Base-by-base conservation (phyloP, 2,797 vertebrate species). In the Valencia hispanica region DNA sequence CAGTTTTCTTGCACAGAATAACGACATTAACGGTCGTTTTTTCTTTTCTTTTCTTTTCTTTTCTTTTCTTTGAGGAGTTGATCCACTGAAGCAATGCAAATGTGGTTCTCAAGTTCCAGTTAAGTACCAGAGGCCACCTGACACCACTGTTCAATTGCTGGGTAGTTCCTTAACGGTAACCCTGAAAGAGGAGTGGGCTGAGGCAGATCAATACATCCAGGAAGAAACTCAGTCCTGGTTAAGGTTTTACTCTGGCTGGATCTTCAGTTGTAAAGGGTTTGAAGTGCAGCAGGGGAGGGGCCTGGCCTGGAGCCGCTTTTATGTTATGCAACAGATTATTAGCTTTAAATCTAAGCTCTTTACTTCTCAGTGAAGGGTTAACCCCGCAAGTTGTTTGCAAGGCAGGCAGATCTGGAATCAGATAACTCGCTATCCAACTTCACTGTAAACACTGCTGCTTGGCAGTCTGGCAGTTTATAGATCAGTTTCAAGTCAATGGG, bases 311-410 rank as follows among this genome's bases (percentile, higher is more conserved):
- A 0, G 76, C 82, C 85, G 68, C n/a, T 77, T 36, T 84, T 76
- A 22, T 70, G 74, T 93, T 94, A 82, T 59, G 76, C 86, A 92
- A 91, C 76, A 41, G 73, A 75, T 91, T 86, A 89, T 88, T 89
- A 78, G 86, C 86, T 75, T 78, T 36, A 30, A 78, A 80, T 81
- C 72, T 82, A 93, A 94, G 84, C 92, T 86, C 78, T 83, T 93
- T 94, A 93, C 36, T 36, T 45, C 75, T 73, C 70, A 69, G 34
- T 5, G 5, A 48, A 72, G 63, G 45, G 68, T 79, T 89, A 71
- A 88, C 43, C 73, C 9, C 10, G 20, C 30, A 73, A 41, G 79
- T 53, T 70, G 80, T 75, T 79, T 80, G 18, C 48, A 74, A 77
- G 83, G 22, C 39, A 25, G 32, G 66, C 83, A 77, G 82, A 77